Evolutionary conservation across 2,113 vertebrate genomes (phyloP).

Genomic region (Lepus timidus): DNA sequence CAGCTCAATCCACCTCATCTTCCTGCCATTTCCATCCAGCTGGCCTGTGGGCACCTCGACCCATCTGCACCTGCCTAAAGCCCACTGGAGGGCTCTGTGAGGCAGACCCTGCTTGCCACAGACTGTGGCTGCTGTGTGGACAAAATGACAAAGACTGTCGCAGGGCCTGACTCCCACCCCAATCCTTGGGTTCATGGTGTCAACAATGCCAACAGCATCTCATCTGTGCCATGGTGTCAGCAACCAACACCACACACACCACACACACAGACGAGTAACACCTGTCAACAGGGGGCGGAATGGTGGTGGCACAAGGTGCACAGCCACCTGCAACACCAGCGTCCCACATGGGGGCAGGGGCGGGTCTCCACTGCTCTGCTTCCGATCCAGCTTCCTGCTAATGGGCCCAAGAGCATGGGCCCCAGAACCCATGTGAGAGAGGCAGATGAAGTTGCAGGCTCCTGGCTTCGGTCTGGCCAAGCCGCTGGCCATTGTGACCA

Average conservation of each 20-base stretch:
- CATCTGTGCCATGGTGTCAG: neutral
- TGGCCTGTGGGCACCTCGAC: too few relatives aligned
- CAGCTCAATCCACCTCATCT: neutral
- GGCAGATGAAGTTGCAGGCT: too few relatives aligned
- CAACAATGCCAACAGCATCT: neutral
- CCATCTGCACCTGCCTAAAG: too few relatives aligned
- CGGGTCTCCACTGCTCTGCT: too few relatives aligned
- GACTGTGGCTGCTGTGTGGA: neutral
- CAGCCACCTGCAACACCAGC: too few relatives aligned
- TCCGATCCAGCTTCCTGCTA: too few relatives aligned
- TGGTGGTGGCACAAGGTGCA: too few relatives aligned
- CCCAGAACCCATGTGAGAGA: too few relatives aligned
- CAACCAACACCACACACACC: neutral
- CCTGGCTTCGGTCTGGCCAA: too few relatives aligned
- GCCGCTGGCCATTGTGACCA: too few relatives aligned
- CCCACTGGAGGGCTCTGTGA: neutral
- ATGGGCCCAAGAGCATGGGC: too few relatives aligned
- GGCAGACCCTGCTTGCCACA: neutral
- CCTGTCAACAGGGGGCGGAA: neutral
- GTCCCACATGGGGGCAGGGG: too few relatives aligned
- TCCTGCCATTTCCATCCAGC: neutral
- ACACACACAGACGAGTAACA: neutral
- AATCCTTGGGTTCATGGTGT: neutral
- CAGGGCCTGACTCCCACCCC: neutral
- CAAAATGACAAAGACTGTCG: neutral